Conservation (phyloP, 2,797 vertebrate species). For the Peromyscus melanophrys region DNA sequence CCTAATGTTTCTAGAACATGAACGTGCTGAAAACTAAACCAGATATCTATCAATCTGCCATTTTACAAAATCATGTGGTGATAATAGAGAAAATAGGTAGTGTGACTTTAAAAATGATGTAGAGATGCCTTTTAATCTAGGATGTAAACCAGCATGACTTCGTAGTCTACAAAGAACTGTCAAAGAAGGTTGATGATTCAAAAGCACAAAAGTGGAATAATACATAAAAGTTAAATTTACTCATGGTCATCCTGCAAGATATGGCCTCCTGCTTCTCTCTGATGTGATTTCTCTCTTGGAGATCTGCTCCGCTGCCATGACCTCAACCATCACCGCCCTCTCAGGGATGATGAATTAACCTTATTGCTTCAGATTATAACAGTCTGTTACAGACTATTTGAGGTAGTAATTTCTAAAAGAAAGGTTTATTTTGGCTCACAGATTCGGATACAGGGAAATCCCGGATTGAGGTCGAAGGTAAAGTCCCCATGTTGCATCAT, state of each 20-base stretch:
- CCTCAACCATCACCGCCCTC: background rate
- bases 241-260: conserved; percentile 8
- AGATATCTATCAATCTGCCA: conserved; percentile 15
- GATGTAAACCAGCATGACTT: conserved; percentile 24
- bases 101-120: conserved; percentile 29
- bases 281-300: background rate
- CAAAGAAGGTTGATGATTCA: conserved; percentile 9
- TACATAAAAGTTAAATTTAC: conserved; percentile 35
- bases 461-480: background rate
- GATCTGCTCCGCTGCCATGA: background rate
- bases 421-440: background rate
- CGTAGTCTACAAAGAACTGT: conserved; percentile 29
- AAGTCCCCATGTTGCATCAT: background rate
- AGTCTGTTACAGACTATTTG: background rate
- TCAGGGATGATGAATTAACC: background rate
- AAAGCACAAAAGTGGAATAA: conserved; percentile 33
- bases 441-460: background rate
- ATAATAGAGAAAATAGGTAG: conserved; percentile 36
- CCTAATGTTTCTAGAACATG: conserved; percentile 36
- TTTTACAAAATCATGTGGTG: conserved; percentile 62
- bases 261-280: conserved; percentile 33
- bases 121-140: conserved; percentile 19
- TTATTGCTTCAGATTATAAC: background rate
- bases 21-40: conserved; percentile 33
- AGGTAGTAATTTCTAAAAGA: background rate